Percentiles rank a stretch among this genome's conserved stretches.
These are phyloP conservation scores for Mesoclemmys tuberculata DNA, from an alignment of 2,113 vertebrate genomes.

Conservation along the genomic window DNA sequence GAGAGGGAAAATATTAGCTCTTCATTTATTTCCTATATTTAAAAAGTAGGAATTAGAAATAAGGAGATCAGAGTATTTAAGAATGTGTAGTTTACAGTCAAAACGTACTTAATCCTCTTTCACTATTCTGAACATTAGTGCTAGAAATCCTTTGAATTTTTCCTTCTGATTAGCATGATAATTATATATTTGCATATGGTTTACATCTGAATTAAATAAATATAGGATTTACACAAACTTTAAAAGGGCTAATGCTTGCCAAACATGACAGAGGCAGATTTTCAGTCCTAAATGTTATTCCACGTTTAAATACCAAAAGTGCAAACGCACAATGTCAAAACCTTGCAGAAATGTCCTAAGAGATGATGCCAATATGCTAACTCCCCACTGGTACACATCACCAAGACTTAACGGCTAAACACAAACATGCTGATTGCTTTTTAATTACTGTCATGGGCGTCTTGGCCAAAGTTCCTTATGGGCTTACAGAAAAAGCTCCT, in stretches of 20 bases:
- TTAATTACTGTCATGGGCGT: not conserved
- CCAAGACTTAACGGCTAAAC: not conserved
- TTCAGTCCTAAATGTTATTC: not conserved
- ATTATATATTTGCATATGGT: constrained; percentile 15
- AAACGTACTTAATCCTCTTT: constrained; percentile 45
- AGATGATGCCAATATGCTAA: not conserved
- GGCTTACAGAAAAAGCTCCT: not conserved
- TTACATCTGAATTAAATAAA: constrained; percentile 42
- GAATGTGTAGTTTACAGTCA: constrained; percentile 26
- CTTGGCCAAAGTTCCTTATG: not conserved
- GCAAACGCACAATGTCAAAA: not conserved
- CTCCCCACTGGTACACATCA: not conserved
- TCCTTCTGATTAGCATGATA: constrained; percentile 29
- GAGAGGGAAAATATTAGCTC: not conserved
- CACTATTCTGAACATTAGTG: constrained; percentile 13
- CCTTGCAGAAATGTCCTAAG: not conserved
- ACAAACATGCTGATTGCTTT: not conserved
- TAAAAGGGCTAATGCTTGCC: constrained; percentile 2
- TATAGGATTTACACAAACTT: not conserved
- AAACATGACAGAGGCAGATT: not conserved
- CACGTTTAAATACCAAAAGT: not conserved
- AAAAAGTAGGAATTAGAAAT: constrained; percentile 10
- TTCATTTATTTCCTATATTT: not conserved
- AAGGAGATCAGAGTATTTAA: constrained; percentile 43
- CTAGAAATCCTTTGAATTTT: constrained; percentile 23